Evolutionary conservation across 2,797 vertebrate genomes (phyloP).

Genomic region (Odontamblyopus rebecca): DNA sequence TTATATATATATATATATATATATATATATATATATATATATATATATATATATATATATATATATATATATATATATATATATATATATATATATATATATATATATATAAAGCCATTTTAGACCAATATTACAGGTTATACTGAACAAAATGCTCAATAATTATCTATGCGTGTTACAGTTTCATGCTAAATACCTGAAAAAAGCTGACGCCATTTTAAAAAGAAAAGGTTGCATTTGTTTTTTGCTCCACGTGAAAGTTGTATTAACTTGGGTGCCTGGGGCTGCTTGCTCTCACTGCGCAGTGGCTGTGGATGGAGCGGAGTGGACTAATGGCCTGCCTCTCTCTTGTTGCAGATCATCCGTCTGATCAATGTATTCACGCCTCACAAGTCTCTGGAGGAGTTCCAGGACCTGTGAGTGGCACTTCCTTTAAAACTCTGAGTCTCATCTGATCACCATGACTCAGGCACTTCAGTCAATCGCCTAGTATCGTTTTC

Average conservation of each 20-base stretch:
- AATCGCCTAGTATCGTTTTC: not conserved
- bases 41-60: too few species aligned
- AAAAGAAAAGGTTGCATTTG: slow-evolving; percentile 12
- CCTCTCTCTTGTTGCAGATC: slow-evolving; percentile 79
- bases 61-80: too few species aligned
- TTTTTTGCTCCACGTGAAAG: slow-evolving; percentile 13
- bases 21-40: too few species aligned
- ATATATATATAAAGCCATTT: too few species aligned
- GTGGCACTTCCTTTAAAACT: slow-evolving; percentile 54
- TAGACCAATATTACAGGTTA: too few species aligned
- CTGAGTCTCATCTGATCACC: slow-evolving; percentile 8
- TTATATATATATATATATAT: too few species aligned
- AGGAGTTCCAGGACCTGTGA: slow-evolving; percentile 99
- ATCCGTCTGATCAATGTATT: slow-evolving; percentile 98
- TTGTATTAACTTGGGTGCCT: slow-evolving; percentile 10
- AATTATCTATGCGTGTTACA: too few species aligned
- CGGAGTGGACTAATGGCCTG: slow-evolving; percentile 57
- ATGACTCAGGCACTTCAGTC: slow-evolving; percentile 15
- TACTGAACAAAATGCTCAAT: too few species aligned
- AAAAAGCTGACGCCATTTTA: too few species aligned
- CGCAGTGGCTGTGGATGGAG: slow-evolving; percentile 41
- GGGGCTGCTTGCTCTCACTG: slow-evolving; percentile 25
- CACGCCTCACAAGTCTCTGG: slow-evolving; percentile 96
- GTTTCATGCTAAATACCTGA: too few species aligned
- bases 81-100: too few species aligned